Base-by-base conservation (phyloP, 2,888 invertebrate genomes). In the Caenorhabditis uteleia region DNA sequence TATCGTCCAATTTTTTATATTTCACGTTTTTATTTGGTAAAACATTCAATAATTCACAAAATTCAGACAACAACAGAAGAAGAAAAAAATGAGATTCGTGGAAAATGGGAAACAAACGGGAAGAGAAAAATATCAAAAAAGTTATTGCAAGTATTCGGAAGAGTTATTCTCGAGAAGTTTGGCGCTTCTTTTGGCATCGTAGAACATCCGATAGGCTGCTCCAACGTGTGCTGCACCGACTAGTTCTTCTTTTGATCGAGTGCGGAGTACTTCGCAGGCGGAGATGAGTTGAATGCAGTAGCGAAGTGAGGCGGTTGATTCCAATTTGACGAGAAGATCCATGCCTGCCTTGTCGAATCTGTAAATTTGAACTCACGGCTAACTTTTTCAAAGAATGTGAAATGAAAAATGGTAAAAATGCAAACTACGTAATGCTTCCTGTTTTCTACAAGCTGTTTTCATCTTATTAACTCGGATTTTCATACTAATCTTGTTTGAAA, bases 261-360 rank as follows among this genome's bases (percentile, higher is more conserved):
- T 88, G 51, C 93, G 90, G n/a, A 95, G 92, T n/a, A 98, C 88
- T 73, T 91, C 91, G 0, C 97, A 91, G 0, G 94, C 92, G 29
- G 95, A 94, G 77, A 98, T 97, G 29, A 98, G 88, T 83, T 99
- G 98, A 84, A 98, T 97, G 27, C 95, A 92, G 85, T 98, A 98
- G 58, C 98, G 89, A 14, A 98, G 87, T 0, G 94, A 94, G 0
- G 95, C 93, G 83, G 94, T 93, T 12, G 90, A 89, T 1, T 94
- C 94, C 39, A 98, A 93, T 50, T 92, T 89, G 0, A 95, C 94
- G 34, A 98, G 87, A 8, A 97, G 91, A 0, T 90, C 89, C 51
- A 97, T 83, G 0, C 95, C 97, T 84, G 93, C 94, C 2, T 89
- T 89, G 0, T 91, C 89, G 89, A 98, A 91, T 47, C 75, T 75